Conservation (phyloP, 1,140 invertebrate genomes). For the Euura lappo region DNA sequence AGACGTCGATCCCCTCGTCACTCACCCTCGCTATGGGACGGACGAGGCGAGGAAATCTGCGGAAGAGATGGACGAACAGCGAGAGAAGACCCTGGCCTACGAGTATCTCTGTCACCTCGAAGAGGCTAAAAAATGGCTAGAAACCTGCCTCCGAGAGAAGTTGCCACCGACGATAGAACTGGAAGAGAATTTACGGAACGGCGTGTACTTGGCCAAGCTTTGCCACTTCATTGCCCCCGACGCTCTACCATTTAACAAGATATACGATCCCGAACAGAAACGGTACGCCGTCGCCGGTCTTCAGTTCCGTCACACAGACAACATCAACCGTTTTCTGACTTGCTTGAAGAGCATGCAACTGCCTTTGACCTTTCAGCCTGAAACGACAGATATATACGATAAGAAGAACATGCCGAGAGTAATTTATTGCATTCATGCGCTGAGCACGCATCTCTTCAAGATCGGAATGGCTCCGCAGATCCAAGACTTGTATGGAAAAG, state of each 20-base stretch:
- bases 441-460: slow-evolving; percentile 77
- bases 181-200: slow-evolving; percentile 81
- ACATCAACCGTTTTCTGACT: slow-evolving; percentile 82
- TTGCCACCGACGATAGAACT: slow-evolving; percentile 75
- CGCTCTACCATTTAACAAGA: slow-evolving; percentile 71
- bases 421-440: slow-evolving; percentile 84
- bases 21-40: neutral
- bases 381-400: slow-evolving; percentile 87
- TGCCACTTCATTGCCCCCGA: slow-evolving; percentile 78
- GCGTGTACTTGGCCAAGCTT: slow-evolving; percentile 80
- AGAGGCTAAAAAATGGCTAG: slow-evolving; percentile 84
- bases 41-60: slow-evolving; percentile 62
- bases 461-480: slow-evolving; percentile 78
- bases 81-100: slow-evolving; percentile 79
- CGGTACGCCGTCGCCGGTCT: slow-evolving; percentile 70
- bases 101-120: slow-evolving; percentile 84
- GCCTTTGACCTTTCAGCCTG: slow-evolving; percentile 82
- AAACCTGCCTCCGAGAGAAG: slow-evolving; percentile 74
- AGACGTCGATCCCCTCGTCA: too few species aligned
- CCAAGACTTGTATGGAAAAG: slow-evolving; percentile 80
- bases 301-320: slow-evolving; percentile 85
- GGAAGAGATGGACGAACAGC: slow-evolving; percentile 78
- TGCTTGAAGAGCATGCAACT: slow-evolving; percentile 74
- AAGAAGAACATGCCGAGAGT: slow-evolving; percentile 84
- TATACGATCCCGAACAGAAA: slow-evolving; percentile 78